phyloP scores from a whole-genome alignment of 2,888 invertebrate genomes.

The Stenolophus ochropezus region DNA sequence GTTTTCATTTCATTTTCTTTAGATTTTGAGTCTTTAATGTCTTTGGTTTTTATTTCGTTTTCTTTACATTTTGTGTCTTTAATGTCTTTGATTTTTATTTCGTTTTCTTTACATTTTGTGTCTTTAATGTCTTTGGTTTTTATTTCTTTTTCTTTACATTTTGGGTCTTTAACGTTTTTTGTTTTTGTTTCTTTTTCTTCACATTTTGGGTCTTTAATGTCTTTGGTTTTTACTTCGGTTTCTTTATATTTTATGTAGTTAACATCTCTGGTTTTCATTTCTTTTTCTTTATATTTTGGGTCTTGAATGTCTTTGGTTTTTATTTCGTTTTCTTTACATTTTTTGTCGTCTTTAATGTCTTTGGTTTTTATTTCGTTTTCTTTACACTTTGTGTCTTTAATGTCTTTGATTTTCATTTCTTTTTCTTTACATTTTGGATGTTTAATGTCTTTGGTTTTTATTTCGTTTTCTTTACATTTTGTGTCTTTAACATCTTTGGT shows the following conservation, averaged over 20 bases:
- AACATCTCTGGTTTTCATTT: background rate
- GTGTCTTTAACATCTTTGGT: too few species aligned
- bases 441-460: background rate
- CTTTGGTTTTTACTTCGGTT: too few species aligned
- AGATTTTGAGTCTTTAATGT: too few species aligned
- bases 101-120: background rate
- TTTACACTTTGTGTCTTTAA: too few species aligned
- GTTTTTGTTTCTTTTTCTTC: background rate
- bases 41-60: too few species aligned
- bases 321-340: too few species aligned
- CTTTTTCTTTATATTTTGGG: background rate
- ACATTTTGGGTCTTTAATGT: slow-evolving; percentile 1
- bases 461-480: background rate
- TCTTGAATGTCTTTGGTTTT: background rate
- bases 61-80: too few species aligned
- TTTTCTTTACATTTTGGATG: background rate
- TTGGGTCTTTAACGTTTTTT: too few species aligned
- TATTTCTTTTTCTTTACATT: background rate
- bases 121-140: background rate
- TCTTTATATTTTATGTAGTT: too few species aligned
- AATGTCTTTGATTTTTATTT: background rate
- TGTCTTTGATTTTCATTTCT: background rate
- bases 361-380: too few species aligned
- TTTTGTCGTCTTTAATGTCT: too few species aligned
- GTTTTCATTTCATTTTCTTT: too few species aligned